Evolutionary conservation across 2,113 vertebrate species (phyloP), one percentile per base, ranked within the genome.

Genomic region (Thalassoma bifasciatum): DNA sequence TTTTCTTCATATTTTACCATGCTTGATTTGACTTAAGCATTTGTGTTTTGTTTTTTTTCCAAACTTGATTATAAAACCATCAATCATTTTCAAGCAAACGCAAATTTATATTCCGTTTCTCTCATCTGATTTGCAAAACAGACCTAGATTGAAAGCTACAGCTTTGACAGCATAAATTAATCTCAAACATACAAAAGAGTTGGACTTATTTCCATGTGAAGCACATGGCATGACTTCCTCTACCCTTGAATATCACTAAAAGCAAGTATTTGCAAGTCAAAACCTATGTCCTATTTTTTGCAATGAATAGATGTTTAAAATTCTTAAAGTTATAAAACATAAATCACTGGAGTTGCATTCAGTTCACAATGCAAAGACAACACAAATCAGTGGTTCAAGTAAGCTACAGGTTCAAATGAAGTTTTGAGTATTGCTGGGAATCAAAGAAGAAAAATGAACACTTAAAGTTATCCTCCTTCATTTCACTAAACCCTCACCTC

Each of bases 231-330:
- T 57, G 47, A 17, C 36, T 64, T 75, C 50, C 40, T 36, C 10
- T 70, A 52, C 1, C 79, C 79, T 72, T 85, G 72, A 75, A 74
- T 38, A 66, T 60, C 57, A 38, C 26, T 81, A 69, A 86, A 85
- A 82, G 58, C 50, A 26, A 7, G 49, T 42, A 82, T 87, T 83
- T 72, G 49, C 66, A 77, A 75, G 52, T 77, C 73, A 79, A 68
- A 79, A 36, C 9, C 21, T 46, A 1, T 19, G 5, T 22, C 10
- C 7, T 53, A 21, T 22, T 4, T 22, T 4, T 56, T 65, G 3
- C 36, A 42, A 40, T 9, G 38, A 40, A 40, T 10, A 9, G 11
- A 9, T 9, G 10, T 12, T 40, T 9, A 5, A 40, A 10, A 2
- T 40, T 40, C 11, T 40, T 9, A 9, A 40, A 40, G 38, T 40